Conservation (phyloP, 35 echinoderm and acorn worm species). For the Apostichopus californicus region DNA sequence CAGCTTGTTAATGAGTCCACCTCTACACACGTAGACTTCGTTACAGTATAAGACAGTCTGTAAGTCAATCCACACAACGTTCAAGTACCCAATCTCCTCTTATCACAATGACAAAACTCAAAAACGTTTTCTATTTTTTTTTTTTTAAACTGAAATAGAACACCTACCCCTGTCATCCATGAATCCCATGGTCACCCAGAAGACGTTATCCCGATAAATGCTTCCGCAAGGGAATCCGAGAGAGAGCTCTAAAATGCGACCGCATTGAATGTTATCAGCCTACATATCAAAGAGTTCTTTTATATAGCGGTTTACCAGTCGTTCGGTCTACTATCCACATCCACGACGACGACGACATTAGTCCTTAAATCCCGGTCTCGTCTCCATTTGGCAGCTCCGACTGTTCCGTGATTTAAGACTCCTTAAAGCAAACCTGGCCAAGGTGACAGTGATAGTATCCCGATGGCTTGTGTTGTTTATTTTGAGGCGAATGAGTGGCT, state of each 20-base stretch:
- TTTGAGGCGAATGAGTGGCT: slow-evolving; percentile 41
- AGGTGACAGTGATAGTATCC: slow-evolving; percentile 37
- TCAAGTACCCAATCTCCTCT: no score
- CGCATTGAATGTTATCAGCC: not conserved
- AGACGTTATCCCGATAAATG: not conserved
- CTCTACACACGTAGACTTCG: no score
- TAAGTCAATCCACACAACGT: no score
- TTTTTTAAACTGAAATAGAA: not conserved
- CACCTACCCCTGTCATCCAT: slow-evolving; percentile 44
- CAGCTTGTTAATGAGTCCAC: no score
- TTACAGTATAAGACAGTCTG: no score
- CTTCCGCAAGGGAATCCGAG: not conserved
- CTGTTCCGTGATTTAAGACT: slow-evolving; percentile 25
- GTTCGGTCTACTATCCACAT: not conserved
- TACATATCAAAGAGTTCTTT: not conserved
- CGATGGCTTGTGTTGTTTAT: slow-evolving; percentile 44
- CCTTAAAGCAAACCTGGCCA: slow-evolving; percentile 36
- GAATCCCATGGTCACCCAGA: slow-evolving; percentile 7
- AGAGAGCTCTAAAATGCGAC: not conserved
- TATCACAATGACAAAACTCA: no score
- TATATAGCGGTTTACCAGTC: not conserved
- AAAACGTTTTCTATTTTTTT: no score
- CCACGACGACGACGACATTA: not conserved
- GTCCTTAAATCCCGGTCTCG: not conserved
- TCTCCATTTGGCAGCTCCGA: not conserved